These are phyloP conservation scores for Chaetops frenatus DNA, from an alignment of 2,113 vertebrate genomes.

Conservation along the genomic window DNA sequence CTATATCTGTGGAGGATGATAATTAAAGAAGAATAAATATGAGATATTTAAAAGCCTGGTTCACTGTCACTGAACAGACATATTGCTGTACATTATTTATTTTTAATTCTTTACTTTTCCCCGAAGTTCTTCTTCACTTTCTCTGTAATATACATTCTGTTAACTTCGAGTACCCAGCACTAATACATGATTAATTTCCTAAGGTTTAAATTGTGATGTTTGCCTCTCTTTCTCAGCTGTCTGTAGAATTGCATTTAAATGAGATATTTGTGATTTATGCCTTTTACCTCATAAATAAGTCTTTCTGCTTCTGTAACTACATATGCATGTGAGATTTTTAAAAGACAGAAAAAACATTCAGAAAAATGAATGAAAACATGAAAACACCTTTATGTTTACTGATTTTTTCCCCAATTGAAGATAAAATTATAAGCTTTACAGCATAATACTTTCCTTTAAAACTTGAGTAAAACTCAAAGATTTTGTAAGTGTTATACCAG, in stretches of 20 bases:
- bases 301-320: background rate
- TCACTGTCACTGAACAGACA: background rate
- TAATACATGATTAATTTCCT: background rate
- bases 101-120: background rate
- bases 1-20: background rate
- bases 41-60: background rate
- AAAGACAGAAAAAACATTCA: background rate
- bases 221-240: background rate
- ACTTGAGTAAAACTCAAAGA: background rate
- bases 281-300: background rate
- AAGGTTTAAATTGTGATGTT: background rate
- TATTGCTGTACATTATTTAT: background rate
- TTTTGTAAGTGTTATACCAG: background rate
- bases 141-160: background rate
- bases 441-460: background rate
- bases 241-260: background rate
- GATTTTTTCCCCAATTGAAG: background rate
- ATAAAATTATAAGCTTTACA: background rate
- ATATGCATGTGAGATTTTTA: background rate
- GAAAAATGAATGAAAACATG: background rate
- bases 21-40: conserved; percentile 13
- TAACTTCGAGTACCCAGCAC: background rate
- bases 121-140: background rate
- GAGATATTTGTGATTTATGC: background rate
- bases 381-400: background rate